Evolutionary conservation across 23 tunicate genomes (phyloP), one percentile per base, ranked within the genome.

Genomic region (Aplidium turbinatum): DNA sequence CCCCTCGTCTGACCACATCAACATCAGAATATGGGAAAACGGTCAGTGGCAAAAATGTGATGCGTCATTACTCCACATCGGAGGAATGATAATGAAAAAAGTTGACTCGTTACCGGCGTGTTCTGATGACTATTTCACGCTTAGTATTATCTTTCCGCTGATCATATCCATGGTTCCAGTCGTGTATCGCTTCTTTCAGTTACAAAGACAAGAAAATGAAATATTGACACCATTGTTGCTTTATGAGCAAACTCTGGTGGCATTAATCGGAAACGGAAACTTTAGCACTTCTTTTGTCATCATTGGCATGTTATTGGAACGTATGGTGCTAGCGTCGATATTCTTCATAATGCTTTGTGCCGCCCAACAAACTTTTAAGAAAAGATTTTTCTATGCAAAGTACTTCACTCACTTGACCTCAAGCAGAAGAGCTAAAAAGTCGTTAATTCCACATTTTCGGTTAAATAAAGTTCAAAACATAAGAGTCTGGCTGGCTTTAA

Each of bases 351-450:
- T 91, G 90, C 72, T 91, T 25, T 67, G 97, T 62, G 79, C 91
- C 19, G 97, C 97, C 7, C 87, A 84, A 35, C 74, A 75, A 35
- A 91, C 97, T 0, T 91, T 78, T 56, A 47, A 48, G 26, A 63
- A 71, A 70, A 35, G 86, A 30, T 45, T 81, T 16, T 78, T 78
- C 19, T 75, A 64, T 56, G 92, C 99, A 18, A 95, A 95, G 40
- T 91, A 89, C 72, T 95, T 95, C 36, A 50, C 98, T 5, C 88
- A 85, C 57, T 28, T 95, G n/a, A 95, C 99, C 31, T 95, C 99
- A 0, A 73, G 92, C 28, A 76, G 99, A 2, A 78, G 96, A 18
- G 93, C 99, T 7, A 85, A 70, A 52, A 88, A 79, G 69, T 95
- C 96, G 4, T 65, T 69, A 23, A 33, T 95, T 62, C 96, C 99